phyloP scores from a whole-genome alignment of 37 sponge, comb jelly and placozoan genomes.

The Beroe forskalii region DNA sequence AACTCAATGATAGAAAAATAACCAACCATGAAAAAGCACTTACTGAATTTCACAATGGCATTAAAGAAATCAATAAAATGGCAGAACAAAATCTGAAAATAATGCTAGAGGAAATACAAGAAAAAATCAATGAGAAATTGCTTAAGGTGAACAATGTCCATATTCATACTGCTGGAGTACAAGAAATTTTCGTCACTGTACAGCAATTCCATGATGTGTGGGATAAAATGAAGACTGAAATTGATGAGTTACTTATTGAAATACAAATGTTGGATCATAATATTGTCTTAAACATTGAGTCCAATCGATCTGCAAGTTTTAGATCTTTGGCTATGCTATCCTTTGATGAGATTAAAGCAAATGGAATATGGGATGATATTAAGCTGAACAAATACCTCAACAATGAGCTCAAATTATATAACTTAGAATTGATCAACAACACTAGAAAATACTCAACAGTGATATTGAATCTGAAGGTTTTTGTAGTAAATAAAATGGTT shows the following conservation, averaged over 20 bases:
- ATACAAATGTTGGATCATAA: not conserved
- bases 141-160: not conserved
- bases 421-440: not conserved
- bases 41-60: not conserved
- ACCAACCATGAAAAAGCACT: constrained; percentile 1
- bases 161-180: not conserved
- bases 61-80: not conserved
- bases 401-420: not conserved
- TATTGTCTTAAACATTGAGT: not conserved
- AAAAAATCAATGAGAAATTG: not conserved
- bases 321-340: not conserved
- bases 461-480: not conserved
- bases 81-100: not conserved
- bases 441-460: not conserved
- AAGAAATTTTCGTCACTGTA: not conserved
- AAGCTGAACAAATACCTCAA: not conserved
- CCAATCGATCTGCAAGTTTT: not conserved
- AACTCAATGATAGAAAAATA: not conserved
- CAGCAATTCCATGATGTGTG: constrained; percentile 5
- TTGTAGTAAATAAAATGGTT: not conserved
- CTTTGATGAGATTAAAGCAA: not conserved
- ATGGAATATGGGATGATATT: not conserved
- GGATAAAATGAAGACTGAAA: not conserved
- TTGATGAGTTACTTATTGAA: not conserved
- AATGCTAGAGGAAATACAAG: not conserved